Percentiles rank a stretch among this genome's conserved stretches.
Conservation (phyloP, 2,113 vertebrate species). For the Uria lomvia region DNA sequence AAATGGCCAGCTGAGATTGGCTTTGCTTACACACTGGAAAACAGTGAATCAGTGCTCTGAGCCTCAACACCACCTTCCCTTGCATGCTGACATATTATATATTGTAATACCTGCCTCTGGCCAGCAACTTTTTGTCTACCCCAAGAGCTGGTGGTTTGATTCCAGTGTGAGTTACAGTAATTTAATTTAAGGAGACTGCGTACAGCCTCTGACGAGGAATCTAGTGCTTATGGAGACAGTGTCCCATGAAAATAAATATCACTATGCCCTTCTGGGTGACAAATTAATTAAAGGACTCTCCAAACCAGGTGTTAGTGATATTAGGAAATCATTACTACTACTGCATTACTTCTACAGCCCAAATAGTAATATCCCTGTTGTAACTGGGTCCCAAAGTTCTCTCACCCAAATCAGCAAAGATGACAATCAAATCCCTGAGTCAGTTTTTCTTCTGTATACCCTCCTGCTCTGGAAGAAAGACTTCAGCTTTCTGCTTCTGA, state of each 20-base stretch:
- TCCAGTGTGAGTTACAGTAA: neutral
- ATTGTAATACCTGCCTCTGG: neutral
- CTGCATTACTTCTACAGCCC: neutral
- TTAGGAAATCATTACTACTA: neutral
- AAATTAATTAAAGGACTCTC: neutral
- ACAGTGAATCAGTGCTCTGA: neutral
- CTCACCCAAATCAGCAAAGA: neutral
- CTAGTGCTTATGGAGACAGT: neutral
- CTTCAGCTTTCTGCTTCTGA: neutral
- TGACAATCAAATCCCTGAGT: neutral
- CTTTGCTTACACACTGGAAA: neutral
- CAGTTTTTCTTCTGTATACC: neutral
- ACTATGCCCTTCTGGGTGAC: neutral
- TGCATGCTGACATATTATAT: neutral
- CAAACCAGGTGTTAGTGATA: neutral
- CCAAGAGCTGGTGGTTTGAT: neutral
- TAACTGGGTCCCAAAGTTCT: neutral
- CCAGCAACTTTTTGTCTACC: neutral
- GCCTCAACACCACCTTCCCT: neutral
- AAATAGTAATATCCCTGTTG: neutral
- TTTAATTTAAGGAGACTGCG: neutral
- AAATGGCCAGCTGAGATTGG: neutral
- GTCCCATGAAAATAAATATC: neutral
- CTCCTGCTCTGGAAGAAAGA: neutral
- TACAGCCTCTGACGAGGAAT: neutral